Conservation (phyloP, 2,113 vertebrate species). For the Vombatus ursinus region DNA sequence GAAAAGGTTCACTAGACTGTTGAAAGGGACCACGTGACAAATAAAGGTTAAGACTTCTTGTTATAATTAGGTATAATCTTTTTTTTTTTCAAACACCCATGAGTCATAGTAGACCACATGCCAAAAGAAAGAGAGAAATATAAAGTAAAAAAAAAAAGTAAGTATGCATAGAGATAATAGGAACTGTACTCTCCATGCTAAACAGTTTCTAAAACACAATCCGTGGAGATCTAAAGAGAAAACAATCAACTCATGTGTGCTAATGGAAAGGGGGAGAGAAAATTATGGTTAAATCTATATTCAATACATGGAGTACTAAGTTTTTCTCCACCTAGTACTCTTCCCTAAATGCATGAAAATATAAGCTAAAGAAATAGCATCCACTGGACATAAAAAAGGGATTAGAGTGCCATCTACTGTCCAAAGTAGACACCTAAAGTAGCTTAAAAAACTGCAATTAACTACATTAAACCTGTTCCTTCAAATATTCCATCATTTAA, state of each 20-base stretch:
- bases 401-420: not conserved
- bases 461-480: not conserved
- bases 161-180: not conserved
- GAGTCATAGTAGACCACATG: not conserved
- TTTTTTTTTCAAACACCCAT: not conserved
- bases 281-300: not conserved
- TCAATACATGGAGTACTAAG: not conserved
- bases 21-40: not conserved
- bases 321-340: too few species aligned
- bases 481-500: not conserved
- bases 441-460: not conserved
- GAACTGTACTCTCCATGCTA: not conserved
- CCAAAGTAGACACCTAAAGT: not conserved
- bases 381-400: not conserved
- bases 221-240: not conserved
- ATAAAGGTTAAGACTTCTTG: not conserved
- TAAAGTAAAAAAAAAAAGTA: not conserved
- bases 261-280: not conserved
- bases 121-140: not conserved
- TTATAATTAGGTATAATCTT: not conserved
- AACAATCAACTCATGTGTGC: not conserved
- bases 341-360: not conserved
- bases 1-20: not conserved
- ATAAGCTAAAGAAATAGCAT: not conserved
- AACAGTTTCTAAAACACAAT: not conserved